Evolutionary conservation across 2,113 vertebrate species (phyloP), one percentile per base, ranked within the genome.

Genomic region (Equus quagga): DNA sequence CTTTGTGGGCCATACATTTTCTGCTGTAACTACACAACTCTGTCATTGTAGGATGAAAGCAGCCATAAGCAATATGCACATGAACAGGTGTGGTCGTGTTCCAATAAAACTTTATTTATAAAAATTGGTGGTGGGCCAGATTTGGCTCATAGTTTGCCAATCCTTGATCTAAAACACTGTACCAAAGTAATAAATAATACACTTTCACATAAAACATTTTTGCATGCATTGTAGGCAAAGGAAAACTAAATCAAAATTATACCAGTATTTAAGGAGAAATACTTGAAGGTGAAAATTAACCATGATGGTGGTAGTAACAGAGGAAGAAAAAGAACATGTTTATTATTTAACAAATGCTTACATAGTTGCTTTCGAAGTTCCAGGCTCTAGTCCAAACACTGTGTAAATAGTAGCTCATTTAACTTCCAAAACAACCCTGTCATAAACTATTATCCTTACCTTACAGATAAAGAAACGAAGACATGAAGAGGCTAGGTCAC

Each of bases 21-120:
- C 17, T 41, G n/a, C 51, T 56, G 19, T 65, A 75, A 69, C 6
- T n/a, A 46, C 9, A 67, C 26, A 82, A 41, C 17, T 83, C 76
- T 73, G 28, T 17, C 28, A 49, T 23, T 14, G 9, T 2, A 79
- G 28, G 31, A 18, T 23, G 36, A 36, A 76, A 62, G 64, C 54
- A 21, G 24, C 62, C 65, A 13, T n/a, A 31, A 31, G 58, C 7
- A 36, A 79, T 69, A 80, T 28, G 65, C 75, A 87, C 69, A 87
- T 23, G 18, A 82, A 73, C 33, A 33, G 15, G 8, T 1, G 12
- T 51, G n/a, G 49, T 44, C 19, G 3, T 70, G 73, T 72, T 67
- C n/a, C 72, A 89, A 79, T 93, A 91, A 95, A 96, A 79, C 54
- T 95, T 86, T 73, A 69, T 84, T 78, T 86, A 65, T 86, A 62